phyloP scores from a whole-genome alignment of 37 sponge, comb jelly and placozoan species.

The Agelas oroides region DNA sequence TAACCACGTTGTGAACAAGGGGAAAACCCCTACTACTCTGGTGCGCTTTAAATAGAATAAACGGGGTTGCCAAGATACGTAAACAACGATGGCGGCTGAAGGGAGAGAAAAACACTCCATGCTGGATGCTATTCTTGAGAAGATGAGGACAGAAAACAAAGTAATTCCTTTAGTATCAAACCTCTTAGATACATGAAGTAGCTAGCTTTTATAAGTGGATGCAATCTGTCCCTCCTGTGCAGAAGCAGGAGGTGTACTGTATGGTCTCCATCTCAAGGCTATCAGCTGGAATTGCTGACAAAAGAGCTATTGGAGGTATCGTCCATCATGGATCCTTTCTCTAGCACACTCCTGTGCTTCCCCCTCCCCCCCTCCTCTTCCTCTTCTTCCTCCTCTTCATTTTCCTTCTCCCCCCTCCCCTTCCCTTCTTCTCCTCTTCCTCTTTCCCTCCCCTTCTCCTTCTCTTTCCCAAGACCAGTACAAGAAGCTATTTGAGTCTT shows the following conservation, averaged over 20 bases:
- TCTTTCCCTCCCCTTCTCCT: no score
- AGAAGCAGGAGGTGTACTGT: constrained; percentile 69
- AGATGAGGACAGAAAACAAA: constrained; percentile 56
- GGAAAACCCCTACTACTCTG: no score
- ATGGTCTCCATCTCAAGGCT: constrained; percentile 54
- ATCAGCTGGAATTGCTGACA: constrained; percentile 59
- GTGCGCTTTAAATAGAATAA: neutral
- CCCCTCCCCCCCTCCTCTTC: neutral
- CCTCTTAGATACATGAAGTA: no score
- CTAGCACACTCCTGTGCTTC: neutral
- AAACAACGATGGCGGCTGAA: constrained; percentile 30
- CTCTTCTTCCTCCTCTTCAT: no score
- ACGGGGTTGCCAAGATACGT: neutral
- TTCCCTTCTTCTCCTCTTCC: no score
- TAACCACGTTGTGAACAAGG: neutral
- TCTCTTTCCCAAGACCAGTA: no score
- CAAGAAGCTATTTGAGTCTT: constrained; percentile 68
- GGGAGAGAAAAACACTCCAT: constrained; percentile 37
- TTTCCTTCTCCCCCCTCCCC: no score
- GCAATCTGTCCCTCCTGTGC: neutral
- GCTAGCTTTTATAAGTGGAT: no score
- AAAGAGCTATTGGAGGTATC: constrained; percentile 69
- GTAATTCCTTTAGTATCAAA: constrained; percentile 10
- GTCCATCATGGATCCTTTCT: neutral
- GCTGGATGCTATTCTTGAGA: constrained; percentile 62